Conservation (phyloP, 2,113 vertebrate genomes). For the Symphodus melops region DNA sequence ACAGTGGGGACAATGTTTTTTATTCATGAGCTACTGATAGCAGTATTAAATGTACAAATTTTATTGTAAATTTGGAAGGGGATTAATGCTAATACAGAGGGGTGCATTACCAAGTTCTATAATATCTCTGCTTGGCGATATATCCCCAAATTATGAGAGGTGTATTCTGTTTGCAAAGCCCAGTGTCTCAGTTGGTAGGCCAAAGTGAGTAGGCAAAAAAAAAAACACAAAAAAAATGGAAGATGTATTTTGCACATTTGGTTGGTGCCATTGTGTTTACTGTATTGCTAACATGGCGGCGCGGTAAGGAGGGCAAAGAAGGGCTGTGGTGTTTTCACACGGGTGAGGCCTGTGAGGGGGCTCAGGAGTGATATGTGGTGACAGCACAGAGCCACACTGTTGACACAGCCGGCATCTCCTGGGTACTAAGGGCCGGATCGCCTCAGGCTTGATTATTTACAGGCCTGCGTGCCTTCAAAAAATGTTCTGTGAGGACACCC, state of each 20-base stretch:
- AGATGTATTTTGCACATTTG: constrained; percentile 41
- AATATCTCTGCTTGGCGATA: constrained; percentile 16
- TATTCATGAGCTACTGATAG: constrained; percentile 26
- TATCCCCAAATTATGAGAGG: constrained; percentile 22
- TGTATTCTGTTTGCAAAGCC: constrained; percentile 19
- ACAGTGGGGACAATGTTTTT: constrained; percentile 22
- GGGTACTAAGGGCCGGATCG: constrained; percentile 77
- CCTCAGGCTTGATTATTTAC: constrained; percentile 83
- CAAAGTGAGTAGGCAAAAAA: constrained; percentile 30
- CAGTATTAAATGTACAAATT: constrained; percentile 8
- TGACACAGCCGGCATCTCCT: constrained; percentile 82
- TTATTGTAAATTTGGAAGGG: constrained; percentile 25
- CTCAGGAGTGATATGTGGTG: constrained; percentile 84
- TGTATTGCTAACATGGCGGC: constrained; percentile 58
- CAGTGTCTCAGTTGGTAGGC: constrained; percentile 10
- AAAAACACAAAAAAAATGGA: constrained; percentile 30
- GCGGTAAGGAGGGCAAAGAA: constrained; percentile 64
- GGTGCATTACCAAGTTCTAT: constrained; percentile 3
- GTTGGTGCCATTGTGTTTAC: constrained; percentile 60
- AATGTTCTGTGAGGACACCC: constrained; percentile 70
- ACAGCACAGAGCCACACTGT: constrained; percentile 82
- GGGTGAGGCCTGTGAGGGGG: constrained; percentile 71
- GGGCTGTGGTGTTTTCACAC: constrained; percentile 73
- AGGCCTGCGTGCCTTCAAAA: constrained; percentile 70
- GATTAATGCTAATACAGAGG: constrained; percentile 30